Evolutionary conservation across 2,113 vertebrate species (phyloP).

Genomic region (Sceloporus undulatus): DNA sequence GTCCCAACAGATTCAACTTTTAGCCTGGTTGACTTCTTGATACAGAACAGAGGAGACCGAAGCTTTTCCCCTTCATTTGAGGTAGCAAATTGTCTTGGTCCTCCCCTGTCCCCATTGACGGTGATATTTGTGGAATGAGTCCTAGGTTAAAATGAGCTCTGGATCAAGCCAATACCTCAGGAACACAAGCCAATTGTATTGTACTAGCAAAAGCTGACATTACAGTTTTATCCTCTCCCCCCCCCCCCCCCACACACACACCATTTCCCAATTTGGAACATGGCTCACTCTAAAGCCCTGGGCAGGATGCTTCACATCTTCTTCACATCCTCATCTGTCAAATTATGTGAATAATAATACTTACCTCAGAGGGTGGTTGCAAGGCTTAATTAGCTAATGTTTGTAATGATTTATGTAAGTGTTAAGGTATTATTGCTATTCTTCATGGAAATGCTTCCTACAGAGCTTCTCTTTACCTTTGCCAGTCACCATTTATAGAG

Average conservation of each 20-base stretch:
- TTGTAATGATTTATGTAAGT: conserved; percentile 68
- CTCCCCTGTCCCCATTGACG: neutral
- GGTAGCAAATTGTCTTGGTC: neutral
- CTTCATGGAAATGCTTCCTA: conserved; percentile 65
- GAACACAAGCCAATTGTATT: neutral
- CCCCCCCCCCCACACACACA: neutral
- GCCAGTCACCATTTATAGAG: conserved; percentile 37
- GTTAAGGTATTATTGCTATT: conserved; percentile 63
- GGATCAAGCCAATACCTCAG: neutral
- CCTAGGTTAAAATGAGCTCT: neutral
- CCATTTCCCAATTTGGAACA: neutral
- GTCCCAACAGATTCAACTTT: neutral
- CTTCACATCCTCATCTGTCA: conserved; percentile 61
- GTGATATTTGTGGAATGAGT: neutral
- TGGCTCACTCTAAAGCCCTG: neutral
- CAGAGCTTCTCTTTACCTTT: conserved; percentile 53
- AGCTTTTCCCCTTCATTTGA: neutral
- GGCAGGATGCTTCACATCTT: conserved; percentile 37
- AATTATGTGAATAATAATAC: conserved; percentile 64
- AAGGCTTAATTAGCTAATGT: conserved; percentile 70
- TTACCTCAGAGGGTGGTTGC: conserved; percentile 54
- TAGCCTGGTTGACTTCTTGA: neutral
- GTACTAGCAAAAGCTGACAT: neutral
- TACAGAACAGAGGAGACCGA: neutral
- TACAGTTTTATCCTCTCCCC: neutral